Percentiles rank a stretch among this genome's conserved stretches.
Conservation (phyloP, 1,140 invertebrate genomes). For the Venturia canescens region DNA sequence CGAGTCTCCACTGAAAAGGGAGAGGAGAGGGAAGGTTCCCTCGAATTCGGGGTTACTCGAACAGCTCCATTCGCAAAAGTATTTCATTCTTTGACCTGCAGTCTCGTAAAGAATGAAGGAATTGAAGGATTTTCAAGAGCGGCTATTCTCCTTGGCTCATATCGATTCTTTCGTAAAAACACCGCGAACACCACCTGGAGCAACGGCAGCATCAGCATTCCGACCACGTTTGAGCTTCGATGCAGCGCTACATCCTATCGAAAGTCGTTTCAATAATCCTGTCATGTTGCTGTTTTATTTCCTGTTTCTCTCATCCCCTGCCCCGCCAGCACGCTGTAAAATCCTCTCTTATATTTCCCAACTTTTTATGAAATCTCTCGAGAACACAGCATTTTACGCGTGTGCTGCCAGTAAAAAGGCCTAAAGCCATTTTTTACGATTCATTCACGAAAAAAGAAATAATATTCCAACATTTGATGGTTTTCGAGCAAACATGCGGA, state of each 20-base stretch:
- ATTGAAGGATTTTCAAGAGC: not conserved
- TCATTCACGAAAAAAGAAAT: not conserved
- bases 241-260: not conserved
- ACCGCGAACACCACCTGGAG: constrained; percentile 6
- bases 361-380: not conserved
- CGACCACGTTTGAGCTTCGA: constrained; percentile 16
- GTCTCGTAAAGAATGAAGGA: not conserved
- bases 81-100: not conserved
- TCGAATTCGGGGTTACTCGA: too few species aligned
- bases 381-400: not conserved
- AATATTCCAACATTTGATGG: too few species aligned
- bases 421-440: too few species aligned
- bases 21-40: too few species aligned
- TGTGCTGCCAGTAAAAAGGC: not conserved
- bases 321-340: not conserved
- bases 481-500: too few species aligned
- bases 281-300: constrained; percentile 34
- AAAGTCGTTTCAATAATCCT: constrained; percentile 33
- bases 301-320: not conserved
- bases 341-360: constrained; percentile 6
- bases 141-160: not conserved
- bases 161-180: constrained; percentile 14
- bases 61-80: not conserved
- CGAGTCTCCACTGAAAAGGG: too few species aligned
- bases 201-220: constrained; percentile 8